Conservation (phyloP, 2,113 vertebrate species). For the Ageneiosus marmoratus region DNA sequence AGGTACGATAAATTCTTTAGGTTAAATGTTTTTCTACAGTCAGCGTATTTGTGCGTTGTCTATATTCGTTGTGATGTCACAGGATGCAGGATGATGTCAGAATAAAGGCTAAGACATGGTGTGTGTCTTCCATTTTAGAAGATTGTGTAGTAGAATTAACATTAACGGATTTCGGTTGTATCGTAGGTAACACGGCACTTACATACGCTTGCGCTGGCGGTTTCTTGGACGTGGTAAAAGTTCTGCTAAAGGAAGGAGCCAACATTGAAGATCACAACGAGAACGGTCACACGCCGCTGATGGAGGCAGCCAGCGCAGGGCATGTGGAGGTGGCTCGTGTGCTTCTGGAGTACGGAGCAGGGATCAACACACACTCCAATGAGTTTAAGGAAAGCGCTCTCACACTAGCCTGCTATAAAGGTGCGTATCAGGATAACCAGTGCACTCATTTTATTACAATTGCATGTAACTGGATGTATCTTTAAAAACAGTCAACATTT, state of each 20-base stretch:
- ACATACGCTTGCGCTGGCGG: constrained; percentile 97
- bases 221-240: constrained; percentile 97
- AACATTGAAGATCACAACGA: constrained; percentile 99
- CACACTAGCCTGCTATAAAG: constrained; percentile 98
- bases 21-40: not conserved
- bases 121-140: too few species aligned
- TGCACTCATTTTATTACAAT: not conserved
- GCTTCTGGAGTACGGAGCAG: constrained; percentile 95
- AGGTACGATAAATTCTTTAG: constrained; percentile 68
- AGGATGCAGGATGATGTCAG: not conserved
- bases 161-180: too few species aligned
- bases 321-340: constrained; percentile 96
- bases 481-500: not conserved
- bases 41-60: not conserved
- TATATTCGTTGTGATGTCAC: not conserved
- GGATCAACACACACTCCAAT: constrained; percentile 99
- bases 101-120: not conserved
- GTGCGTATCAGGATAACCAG: constrained; percentile 62
- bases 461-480: not conserved
- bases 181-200: constrained; percentile 91
- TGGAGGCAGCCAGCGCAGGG: constrained; percentile 98
- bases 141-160: too few species aligned
- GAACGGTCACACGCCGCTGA: constrained; percentile 96
- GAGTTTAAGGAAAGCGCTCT: constrained; percentile 99
- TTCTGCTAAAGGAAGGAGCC: constrained; percentile 95